Evolutionary conservation across 2,888 invertebrate genomes (phyloP).

Genomic region (Dexiosoma caninum): DNA sequence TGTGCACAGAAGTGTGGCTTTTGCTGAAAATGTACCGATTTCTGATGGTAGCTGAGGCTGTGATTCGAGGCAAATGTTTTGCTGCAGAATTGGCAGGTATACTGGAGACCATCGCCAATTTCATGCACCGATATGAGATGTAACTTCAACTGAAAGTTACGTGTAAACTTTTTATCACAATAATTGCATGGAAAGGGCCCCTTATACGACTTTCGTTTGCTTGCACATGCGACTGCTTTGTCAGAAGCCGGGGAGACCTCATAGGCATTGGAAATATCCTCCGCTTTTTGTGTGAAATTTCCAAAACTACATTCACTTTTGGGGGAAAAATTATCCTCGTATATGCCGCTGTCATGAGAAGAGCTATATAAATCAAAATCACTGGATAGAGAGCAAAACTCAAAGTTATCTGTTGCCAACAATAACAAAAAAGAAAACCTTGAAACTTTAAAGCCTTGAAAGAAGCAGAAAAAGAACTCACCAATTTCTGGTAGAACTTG

Average conservation of each 20-base stretch:
- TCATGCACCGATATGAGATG: constrained; percentile 72
- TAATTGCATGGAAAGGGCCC: constrained; percentile 66
- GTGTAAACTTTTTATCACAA: constrained; percentile 73
- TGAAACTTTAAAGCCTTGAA: background rate
- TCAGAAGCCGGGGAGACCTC: background rate
- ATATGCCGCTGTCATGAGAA: constrained; percentile 52
- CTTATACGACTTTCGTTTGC: constrained; percentile 45
- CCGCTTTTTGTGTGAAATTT: background rate
- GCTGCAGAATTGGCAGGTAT: constrained; percentile 68
- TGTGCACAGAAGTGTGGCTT: constrained; percentile 69
- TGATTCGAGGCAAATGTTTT: constrained; percentile 72
- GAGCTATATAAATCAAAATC: constrained; percentile 19
- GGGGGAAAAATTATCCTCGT: constrained; percentile 10
- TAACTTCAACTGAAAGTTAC: constrained; percentile 71
- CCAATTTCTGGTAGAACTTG: background rate
- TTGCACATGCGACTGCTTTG: background rate
- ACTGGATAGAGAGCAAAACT: constrained; percentile 19
- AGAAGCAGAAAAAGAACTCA: background rate
- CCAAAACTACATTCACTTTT: background rate
- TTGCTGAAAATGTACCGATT: constrained; percentile 70
- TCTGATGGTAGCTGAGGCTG: constrained; percentile 71
- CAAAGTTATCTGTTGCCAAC: background rate
- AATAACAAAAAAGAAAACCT: background rate
- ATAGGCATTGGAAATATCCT: background rate
- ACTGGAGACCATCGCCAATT: constrained; percentile 69